Base-by-base conservation (phyloP, 1,140 invertebrate genomes). In the Ylistrum balloti region DNA sequence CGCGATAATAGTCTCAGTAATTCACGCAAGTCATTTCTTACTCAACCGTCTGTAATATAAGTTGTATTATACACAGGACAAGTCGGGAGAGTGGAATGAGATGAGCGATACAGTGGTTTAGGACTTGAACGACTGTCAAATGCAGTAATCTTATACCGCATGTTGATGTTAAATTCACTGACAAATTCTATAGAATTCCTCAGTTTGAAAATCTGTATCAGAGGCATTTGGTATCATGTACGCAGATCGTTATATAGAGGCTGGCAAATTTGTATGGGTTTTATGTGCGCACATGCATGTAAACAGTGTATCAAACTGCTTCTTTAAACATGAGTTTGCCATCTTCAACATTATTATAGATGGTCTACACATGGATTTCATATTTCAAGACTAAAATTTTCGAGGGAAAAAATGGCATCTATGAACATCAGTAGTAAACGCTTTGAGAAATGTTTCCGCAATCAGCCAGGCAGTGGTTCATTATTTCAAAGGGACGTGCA, bases 321-420 rank as follows among this genome's bases (percentile, higher is more conserved):
- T 28, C 1, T n/a, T 74, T 74, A 9, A 28, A 74, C n/a, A 17
- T 9, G 56, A 28, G n/a, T 74, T 74, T 11, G 22, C 56, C 56
- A 74, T n/a, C 20, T 74, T 74, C 56, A 74, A 74, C 56, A 74
- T 74, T 74, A 74, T 74, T 74, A n/a, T 28, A 74, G n/a, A 74
- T 74, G 56, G 28, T 28, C 0, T 28, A n/a, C 56, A 74, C 56
- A 28, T 74, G 56, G 22, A 74, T 74, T n/a, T 28, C 22, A 74
- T 74, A 74, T 74, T 74, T 74, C 5, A 74, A 38, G n/a, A 28
- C 22, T 74, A 74, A 28, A n/a, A 48, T 5, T 48, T 48, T 2
- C 2, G 45, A 48, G 45, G 45, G 7, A 74, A 28, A 74, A 74
- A n/a, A n/a, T 9, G 1, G 7, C 28, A 28, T 74, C 56, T 28